phyloP scores from a whole-genome alignment of 2,888 invertebrate species.

The Nemurella pictetii region DNA sequence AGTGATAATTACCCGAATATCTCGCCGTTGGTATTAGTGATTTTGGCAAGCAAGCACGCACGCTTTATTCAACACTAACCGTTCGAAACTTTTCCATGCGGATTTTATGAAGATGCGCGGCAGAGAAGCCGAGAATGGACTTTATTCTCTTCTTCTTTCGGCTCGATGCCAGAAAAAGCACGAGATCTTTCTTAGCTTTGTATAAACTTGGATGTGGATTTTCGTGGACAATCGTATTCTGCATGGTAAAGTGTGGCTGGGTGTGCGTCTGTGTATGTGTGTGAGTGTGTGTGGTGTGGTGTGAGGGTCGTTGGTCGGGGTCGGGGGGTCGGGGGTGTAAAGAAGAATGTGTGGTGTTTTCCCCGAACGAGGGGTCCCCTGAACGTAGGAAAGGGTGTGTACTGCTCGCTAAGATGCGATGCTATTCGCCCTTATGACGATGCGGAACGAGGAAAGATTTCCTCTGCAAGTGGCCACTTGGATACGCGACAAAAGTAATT shows the following conservation, averaged over 20 bases:
- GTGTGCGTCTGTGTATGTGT: not conserved
- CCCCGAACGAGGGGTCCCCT: not conserved
- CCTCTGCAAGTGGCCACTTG: slow-evolving; percentile 27
- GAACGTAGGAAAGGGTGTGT: not conserved
- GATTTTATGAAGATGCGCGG: not conserved
- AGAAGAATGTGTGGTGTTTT: not conserved
- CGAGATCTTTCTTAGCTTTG: slow-evolving; percentile 17
- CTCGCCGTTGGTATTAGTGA: not conserved
- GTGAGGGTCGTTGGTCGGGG: not conserved
- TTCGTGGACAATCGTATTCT: slow-evolving; percentile 10
- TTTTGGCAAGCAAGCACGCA: not conserved
- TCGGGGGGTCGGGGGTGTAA: not conserved
- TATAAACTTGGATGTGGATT: slow-evolving; percentile 11
- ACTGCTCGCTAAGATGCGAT: slow-evolving; percentile 1
- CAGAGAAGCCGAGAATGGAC: not conserved
- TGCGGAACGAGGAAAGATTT: not conserved
- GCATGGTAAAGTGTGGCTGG: not conserved
- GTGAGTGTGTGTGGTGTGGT: not conserved
- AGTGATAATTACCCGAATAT: not conserved
- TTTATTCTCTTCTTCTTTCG: not conserved
- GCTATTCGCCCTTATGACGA: not conserved
- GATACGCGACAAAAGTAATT: slow-evolving; percentile 34
- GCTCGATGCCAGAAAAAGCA: not conserved
- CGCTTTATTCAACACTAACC: not conserved
- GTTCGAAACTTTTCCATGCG: not conserved